These are phyloP conservation scores for Columba guinea DNA, from an alignment of 2,797 vertebrate genomes.

Conservation along the genomic window DNA sequence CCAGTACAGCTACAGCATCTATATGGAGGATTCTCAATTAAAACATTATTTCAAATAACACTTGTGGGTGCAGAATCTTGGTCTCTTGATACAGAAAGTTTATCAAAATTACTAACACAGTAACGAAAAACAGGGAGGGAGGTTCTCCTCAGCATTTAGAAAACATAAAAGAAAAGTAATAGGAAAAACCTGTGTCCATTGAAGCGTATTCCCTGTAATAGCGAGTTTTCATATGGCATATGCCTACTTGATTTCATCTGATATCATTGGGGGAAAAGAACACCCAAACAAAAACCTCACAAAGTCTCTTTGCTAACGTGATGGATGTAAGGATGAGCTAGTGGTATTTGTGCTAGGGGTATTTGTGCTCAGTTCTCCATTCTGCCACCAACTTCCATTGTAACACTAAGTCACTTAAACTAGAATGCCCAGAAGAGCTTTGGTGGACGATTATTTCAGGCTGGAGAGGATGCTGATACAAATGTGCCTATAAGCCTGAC, in stretches of 20 bases:
- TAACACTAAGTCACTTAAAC: neutral
- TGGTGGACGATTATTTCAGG: neutral
- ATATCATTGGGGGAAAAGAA: neutral
- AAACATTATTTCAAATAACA: neutral
- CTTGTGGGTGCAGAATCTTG: neutral
- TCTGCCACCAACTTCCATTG: neutral
- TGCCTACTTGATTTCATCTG: neutral
- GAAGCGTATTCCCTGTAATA: neutral
- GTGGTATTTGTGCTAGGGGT: neutral
- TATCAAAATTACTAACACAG: neutral
- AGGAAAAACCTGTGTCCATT: neutral
- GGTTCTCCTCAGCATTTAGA: fast-evolving
- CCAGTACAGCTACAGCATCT: neutral
- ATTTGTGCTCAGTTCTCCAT: neutral
- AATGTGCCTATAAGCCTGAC: neutral
- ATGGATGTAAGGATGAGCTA: neutral
- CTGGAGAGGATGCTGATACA: neutral
- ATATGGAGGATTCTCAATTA: neutral
- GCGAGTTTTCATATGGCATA: neutral
- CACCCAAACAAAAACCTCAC: fast-evolving
- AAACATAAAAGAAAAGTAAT: neutral
- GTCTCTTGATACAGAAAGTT: neutral
- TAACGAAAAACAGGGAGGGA: neutral
- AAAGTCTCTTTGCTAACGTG: neutral
- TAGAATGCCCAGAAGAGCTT: neutral